Evolutionary conservation across 1,140 invertebrate species (phyloP), one percentile per base, ranked within the genome.

Genomic region (Marisa cornuarietis): DNA sequence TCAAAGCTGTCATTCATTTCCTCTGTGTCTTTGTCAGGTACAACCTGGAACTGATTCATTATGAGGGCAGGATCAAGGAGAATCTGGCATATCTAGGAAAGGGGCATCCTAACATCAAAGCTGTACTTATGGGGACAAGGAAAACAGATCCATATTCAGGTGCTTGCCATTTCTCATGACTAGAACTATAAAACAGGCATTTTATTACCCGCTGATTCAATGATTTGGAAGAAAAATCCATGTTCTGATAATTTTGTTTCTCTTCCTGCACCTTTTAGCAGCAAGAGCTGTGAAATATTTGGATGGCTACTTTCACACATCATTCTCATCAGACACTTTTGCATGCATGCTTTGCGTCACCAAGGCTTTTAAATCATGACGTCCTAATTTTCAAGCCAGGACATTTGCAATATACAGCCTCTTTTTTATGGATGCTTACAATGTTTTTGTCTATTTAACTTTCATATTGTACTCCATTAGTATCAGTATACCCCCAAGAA

Each of bases 81-180:
- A 94, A 94, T 2, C 90, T 98, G 26, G 85, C 88, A 49, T 90
- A 92, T 26, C 89, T 97, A 71, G 87, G 95, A 16, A 85, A 92
- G 1, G 91, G 94, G 20, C 93, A 94, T 87, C 92, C 93, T 1
- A 88, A 93, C 71, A 92, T 98, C 11, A 95, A 95, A 90, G 96
- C 95, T 7, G 94, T 95, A 78, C 91, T 99, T 7, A 96, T 99
- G 94, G 97, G 97, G 58, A 96, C 95, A 26, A 93, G 97, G 83
- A 92, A 93, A 82, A 95, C 94, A 13, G 97, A 99, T 92, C 96
- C 97, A 0, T 94, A 94, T 87, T 94, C 93, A 94, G 92, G 95
- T 96, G 90, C 84, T 83, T 61, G 63, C 76, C 74, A 6, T 42
- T 69, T 42, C 31, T 68, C 5, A 16, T 22, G 31, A 42, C 11